Evolutionary conservation across 2,797 vertebrate genomes (phyloP).

Genomic region (Micropoecilia bifurca): DNA sequence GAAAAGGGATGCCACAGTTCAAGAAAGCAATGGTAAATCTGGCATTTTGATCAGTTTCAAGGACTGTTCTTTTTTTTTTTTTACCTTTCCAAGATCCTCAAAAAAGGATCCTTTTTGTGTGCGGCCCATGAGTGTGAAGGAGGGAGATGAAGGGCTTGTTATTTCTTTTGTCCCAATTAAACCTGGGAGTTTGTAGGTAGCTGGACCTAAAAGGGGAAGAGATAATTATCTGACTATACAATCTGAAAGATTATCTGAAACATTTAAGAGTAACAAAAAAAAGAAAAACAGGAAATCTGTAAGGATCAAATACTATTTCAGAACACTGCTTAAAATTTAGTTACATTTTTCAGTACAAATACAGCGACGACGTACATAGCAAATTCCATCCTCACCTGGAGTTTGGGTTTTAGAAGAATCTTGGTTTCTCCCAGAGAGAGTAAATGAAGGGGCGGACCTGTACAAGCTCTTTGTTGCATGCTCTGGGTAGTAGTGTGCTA

Average conservation of each 20-base stretch:
- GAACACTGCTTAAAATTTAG: neutral
- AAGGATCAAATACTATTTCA: neutral
- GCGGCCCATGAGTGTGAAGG: conserved; percentile 83
- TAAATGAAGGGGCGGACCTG: conserved; percentile 79
- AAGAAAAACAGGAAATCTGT: neutral
- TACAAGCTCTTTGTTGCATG: conserved; percentile 68
- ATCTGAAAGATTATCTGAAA: neutral
- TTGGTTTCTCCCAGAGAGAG: conserved; percentile 80
- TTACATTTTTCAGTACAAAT: neutral
- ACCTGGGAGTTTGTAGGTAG: conserved; percentile 83
- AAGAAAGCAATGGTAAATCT: neutral
- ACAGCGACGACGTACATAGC: neutral
- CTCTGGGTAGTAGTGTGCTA: conserved; percentile 86
- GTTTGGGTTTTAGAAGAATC: conserved; percentile 61
- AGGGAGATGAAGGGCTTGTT: conserved; percentile 78
- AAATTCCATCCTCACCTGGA: conserved; percentile 77
- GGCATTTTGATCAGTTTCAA: fast-evolving
- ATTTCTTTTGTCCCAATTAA: conserved; percentile 80
- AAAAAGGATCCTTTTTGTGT: conserved; percentile 79
- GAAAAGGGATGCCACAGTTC: neutral
- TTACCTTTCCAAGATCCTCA: conserved; percentile 86
- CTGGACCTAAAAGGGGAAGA: conserved; percentile 80
- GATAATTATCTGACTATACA: neutral
- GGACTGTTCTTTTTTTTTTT: neutral
- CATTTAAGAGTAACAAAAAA: neutral